Base-by-base conservation (phyloP, 2,797 vertebrate species). In the Naso thynnoides region DNA sequence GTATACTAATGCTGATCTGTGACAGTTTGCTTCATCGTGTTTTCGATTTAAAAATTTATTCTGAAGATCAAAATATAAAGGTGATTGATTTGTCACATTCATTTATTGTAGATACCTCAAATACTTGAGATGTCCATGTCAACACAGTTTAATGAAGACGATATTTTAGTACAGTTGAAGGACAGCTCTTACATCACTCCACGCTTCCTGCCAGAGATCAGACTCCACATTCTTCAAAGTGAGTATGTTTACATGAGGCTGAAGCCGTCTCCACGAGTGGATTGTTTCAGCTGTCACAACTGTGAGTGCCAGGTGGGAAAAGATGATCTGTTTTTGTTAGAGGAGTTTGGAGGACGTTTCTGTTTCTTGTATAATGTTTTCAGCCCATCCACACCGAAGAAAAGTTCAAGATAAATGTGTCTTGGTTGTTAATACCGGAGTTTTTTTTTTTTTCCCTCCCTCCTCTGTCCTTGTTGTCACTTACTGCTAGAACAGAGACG, bases 241-340 rank as follows among this genome's bases (percentile, higher is more conserved):
- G 63, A 69, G 29, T 31, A 13, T 88, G 67, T 90, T 86, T 55
- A 86, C 70, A 42, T 0, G 78, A 79, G 81, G 44, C 70, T 67
- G 61, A 70, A 54, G 78, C 18, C 6, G 38, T 80, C 84, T 87
- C 70, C 41, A 47, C 7, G 54, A 79, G 83, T 82, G 73, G 70
- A 84, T 86, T 79, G 73, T 82, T 87, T 86, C 73, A 88, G 83
- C 84, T 86, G 85, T 89, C 86, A 76, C 72, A 73, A 65, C 79
- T 72, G 29, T 53, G 1, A 83, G 69, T 70, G 56, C 59, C 67
- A 73, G 79, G 69, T 73, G 74, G 72, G 29, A 50, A 64, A 64
- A 73, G 50, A 78, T 73, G 4, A 69, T 65, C 49, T 63, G 60
- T 62, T 59, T 72, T 55, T 29, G 61, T 58, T 38, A 33, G 48